phyloP scores from a whole-genome alignment of 2,113 vertebrate genomes.

The human region GRCh38 chr6:42369501-42370000 shows the following conservation, averaged over 20 bases:
- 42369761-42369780: not conserved
- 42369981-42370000: not conserved
- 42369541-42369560: too few species aligned
- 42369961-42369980: not conserved
- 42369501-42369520: not conserved
- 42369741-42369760: not conserved
- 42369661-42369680: slow-evolving; percentile 13
- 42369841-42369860: not conserved
- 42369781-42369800: not conserved
- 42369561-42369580: not conserved
- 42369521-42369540: not conserved
- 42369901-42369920: not conserved
- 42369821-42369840: not conserved
- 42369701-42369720: not conserved
- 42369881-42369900: not conserved
- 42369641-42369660: not conserved
- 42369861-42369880: not conserved
- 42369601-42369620: not conserved
- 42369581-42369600: not conserved
- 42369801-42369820: not conserved
- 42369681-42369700: not conserved
- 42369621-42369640: not conserved
- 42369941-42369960: not conserved
- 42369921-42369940: not conserved
- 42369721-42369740: not conserved